Base-by-base conservation (phyloP, 2,797 vertebrate species). In the Pipistrellus nathusii region DNA sequence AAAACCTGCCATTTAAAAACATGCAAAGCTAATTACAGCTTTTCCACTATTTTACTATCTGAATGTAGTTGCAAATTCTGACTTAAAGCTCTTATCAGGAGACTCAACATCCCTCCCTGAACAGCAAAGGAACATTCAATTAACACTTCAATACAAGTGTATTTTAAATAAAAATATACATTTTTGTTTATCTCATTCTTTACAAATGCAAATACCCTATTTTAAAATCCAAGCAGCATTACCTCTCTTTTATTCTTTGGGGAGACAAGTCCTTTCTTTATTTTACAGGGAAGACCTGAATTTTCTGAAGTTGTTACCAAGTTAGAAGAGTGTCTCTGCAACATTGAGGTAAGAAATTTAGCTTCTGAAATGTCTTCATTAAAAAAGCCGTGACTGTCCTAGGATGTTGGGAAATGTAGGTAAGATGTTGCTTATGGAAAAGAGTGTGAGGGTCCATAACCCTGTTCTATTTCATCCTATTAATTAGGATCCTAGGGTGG, bases 281-380 rank as follows among this genome's bases (percentile, higher is more conserved):
- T 93, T 93, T 97, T 96, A 30, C 97, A 99, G 99, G 99, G 99
- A 95, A 98, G 99, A 86, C 99, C 99, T 0, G 99, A 99, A 95
- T 99, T 99, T 97, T 99, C 99, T 48, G 99, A 99, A 97, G 99
- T 99, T 6, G 99, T 99, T 57, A 97, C 98, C 41, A 99, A 99
- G 91, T 97, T 99, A 78, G 99, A 99, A 96, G 99, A 99, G 94
- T 99, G 99, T 78, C 98, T 99, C 85, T 99, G 99, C 97, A 99
- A 99, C 25, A 98, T 99, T 5, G 99, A 99, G 99, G 99, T 99
- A 97, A 97, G 96, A 51, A 23, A 17, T 51, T 21, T 18, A 6
- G 10, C 85, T 77, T 94, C 71, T 81, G 71, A 85, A 93, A 48
- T 6, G 3, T 11, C 18, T 1, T 1, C 0, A 2, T 84, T 32